Percentiles rank a stretch among this genome's conserved stretches.
phyloP scores from a whole-genome alignment of 2,113 vertebrate species.

The Steatornis caripensis region DNA sequence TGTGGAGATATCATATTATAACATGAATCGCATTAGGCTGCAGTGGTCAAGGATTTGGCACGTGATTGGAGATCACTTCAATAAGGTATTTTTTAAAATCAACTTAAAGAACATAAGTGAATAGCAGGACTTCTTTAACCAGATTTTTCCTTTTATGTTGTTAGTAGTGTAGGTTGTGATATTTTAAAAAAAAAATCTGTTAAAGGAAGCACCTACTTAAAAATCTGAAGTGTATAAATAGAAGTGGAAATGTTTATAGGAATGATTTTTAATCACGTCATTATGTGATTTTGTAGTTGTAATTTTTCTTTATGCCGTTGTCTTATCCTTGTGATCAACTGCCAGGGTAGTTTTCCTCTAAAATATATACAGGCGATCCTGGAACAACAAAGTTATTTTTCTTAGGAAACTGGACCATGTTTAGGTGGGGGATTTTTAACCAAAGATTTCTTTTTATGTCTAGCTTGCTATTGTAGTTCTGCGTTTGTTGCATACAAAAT shows the following conservation, averaged over 20 bases:
- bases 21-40: slow-evolving; percentile 96
- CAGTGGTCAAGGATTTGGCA: slow-evolving; percentile 99
- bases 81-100: slow-evolving; percentile 79
- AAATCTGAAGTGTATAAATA: neutral
- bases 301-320: neutral
- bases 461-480: neutral
- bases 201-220: neutral
- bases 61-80: slow-evolving; percentile 97
- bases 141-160: neutral
- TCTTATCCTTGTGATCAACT: neutral
- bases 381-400: neutral
- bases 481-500: neutral
- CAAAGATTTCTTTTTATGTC: neutral
- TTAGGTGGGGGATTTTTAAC: neutral
- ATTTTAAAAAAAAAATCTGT: neutral
- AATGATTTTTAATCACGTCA: neutral
- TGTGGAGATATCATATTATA: slow-evolving; percentile 98
- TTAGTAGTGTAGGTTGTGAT: neutral
- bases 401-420: neutral
- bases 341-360: neutral
- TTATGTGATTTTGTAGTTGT: neutral
- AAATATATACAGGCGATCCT: neutral
- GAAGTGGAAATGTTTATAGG: neutral
- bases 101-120: neutral
- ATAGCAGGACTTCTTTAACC: neutral